Evolutionary conservation across 2,888 invertebrate species (phyloP), one percentile per base, ranked within the genome.

Genomic region (Mythimna vitellina): DNA sequence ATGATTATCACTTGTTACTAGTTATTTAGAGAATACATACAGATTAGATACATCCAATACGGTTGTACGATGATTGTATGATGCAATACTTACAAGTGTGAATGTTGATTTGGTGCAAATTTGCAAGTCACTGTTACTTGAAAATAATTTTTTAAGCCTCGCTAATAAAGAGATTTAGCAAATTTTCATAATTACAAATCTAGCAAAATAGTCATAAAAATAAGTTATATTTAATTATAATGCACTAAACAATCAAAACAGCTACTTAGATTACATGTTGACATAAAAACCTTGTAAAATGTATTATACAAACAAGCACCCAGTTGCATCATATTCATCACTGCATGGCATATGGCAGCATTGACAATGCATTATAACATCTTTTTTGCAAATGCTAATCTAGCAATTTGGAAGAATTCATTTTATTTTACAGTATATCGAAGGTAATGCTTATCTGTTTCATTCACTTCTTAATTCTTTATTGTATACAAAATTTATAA

Each of bases 41-140:
- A 82, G 90, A 89, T 89, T 88, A 89, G 83, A 82, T 78, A 76
- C 70, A 79, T 86, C 85, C 76, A 87, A 86, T 82, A 86, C 25
- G 32, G 69, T 85, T 79, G 80, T 86, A 73, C 67, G 65, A 65
- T 84, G 82, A 79, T 70, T 84, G 84, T 85, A 86, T 90, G 91
- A 91, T 90, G 91, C 90, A 91, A 91, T 86, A 84, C 25, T 51
- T 58, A 76, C 83, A 85, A 87, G 87, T 82, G 80, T 74, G 67
- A 79, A 79, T 77, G 68, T 70, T 73, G 70, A 71, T 65, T 70
- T 3, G 5, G 32, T 66, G 49, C 67, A 29, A 65, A 69, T 73
- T 62, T 3, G 65, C 78, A 66, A 78, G 69, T 81, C 83, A 81
- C 72, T 61, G 49, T 65, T 68, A 35, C 49, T 38, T 65, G 32